Percentiles rank a stretch among this genome's conserved stretches.
phyloP scores from a whole-genome alignment of 2,797 vertebrate genomes.

The Sebastes glaucus region DNA sequence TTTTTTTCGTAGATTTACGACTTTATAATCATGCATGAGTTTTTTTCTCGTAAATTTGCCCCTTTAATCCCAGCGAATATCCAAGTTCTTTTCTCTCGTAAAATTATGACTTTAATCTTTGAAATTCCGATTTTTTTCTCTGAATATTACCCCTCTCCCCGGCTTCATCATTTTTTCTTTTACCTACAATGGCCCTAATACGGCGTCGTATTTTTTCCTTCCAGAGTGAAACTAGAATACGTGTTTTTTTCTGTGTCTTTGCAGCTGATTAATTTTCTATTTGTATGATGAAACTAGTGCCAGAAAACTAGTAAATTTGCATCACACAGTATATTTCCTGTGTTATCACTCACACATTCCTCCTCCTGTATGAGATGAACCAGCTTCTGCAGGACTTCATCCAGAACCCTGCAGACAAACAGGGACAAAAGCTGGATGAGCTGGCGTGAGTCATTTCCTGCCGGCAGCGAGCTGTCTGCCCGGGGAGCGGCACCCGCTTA shows the following conservation, averaged over 20 bases:
- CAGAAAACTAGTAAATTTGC: background rate
- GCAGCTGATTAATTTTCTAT: background rate
- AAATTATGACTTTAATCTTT: no score
- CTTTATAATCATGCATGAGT: no score
- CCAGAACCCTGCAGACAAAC: slow-evolving; percentile 83
- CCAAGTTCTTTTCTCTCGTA: no score
- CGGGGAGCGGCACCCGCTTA: slow-evolving; percentile 8
- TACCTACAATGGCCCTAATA: no score
- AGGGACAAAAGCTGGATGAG: slow-evolving; percentile 34
- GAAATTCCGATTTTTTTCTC: no score
- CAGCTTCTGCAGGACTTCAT: slow-evolving; percentile 91
- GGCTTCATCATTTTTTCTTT: rapidly evolving
- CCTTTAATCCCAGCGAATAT: rapidly evolving
- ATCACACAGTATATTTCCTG: background rate
- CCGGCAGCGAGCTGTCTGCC: slow-evolving; percentile 37
- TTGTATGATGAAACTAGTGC: background rate
- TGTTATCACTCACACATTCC: slow-evolving; percentile 88
- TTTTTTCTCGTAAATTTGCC: no score
- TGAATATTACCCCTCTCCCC: no score
- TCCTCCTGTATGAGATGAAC: slow-evolving; percentile 92
- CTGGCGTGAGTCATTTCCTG: slow-evolving; percentile 48
- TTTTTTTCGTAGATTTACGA: no score
- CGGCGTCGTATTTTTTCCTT: rapidly evolving
- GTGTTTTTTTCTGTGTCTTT: background rate
- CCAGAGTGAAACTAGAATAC: background rate